Base-by-base conservation (phyloP, 2,113 vertebrate genomes). In the Thermophis baileyi region DNA sequence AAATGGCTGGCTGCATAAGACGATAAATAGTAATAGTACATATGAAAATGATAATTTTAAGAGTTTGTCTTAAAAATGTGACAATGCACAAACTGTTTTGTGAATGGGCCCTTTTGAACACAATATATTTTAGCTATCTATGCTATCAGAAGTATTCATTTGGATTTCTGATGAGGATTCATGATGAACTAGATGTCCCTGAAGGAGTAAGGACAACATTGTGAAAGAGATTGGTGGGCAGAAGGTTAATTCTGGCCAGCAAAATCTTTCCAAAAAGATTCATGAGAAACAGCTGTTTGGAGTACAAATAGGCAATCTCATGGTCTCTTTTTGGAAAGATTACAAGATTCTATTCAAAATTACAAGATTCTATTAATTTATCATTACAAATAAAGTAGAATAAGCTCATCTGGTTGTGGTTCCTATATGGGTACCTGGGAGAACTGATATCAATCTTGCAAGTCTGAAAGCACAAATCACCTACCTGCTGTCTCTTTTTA, bases 31-130 rank as follows among this genome's bases (percentile, higher is more conserved):
- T 90, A 90, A 9, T 86, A 90, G 69, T 87, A 55, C 93, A 95
- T 94, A 87, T 49, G 8, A 94, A 94, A 96, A 95, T 94, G 95
- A 93, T 95, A 93, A 63, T 91, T 93, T 94, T 90, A 95, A 90
- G 50, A 90, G 89, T 60, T 24, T 18, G 91, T 49, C 30, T 95
- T 63, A 88, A 91, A 46, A 49, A 92, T 0, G 0, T 63, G 91
- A 63, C 35, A 85, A 89, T 54, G 30, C 87, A 89, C n/a, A 88
- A 16, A 4, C 35, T 92, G 92, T 94, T 27, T 57, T 11, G 27
- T 85, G 6, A 94, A 53, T 0, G 51, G 25, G 12, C 35, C 3
- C 0, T 10, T 3, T 54, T 81, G 46, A 69, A 93, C 93, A 54
- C 51, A 88, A 16, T 16, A 93, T 22, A 44, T 92, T 47, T 87